Base-by-base conservation (phyloP, 2,888 invertebrate species). In the Philhelius pedissequus region DNA sequence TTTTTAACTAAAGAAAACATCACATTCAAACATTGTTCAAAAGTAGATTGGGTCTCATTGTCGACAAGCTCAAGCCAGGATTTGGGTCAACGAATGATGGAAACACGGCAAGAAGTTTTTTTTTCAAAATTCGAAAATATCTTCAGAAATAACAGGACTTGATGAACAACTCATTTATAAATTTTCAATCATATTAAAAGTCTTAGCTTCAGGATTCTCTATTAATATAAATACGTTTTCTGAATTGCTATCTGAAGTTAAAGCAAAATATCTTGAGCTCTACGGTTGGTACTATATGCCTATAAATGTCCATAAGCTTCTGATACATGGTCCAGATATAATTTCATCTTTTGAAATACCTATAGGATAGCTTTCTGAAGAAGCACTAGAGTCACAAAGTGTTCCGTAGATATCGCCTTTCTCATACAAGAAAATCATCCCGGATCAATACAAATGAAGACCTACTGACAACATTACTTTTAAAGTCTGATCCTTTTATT, bases 31-130 rank as follows among this genome's bases (percentile, higher is more conserved):
- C 18, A 25, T 60, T 38, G 38, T 25, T 60, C 18, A 60, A 60
- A 40, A 60, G 35, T 40, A 60, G 60, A 60, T 40, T 60, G 25
- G 40, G 38, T 60, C 60, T 40, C 22, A 60, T 40, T 13, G 60
- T 40, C 40, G 60, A 60, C 60, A 60, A 40, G 15, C 60, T 40
- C 25, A 60, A 60, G 40, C 60, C 60, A 15, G n/a, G 38, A 60
- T 64, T 35, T 18, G 22, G 48, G 6, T 48, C 48, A 48, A 45
- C n/a, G 15, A 43, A 60, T 43, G 52, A 77, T 38, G 70, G 62
- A 43, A 77, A 52, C 22, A 70, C 76, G 60, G 74, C 64, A 18
- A 38, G 76, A 38, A 40, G 22, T 25, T 75, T 75, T 68, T 30
- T 30, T 30, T 30, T 30, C 25, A 25, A 30, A 30, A 30, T 30